Evolutionary conservation across 2,888 invertebrate genomes (phyloP).

Genomic region (Junonia oenone): DNA sequence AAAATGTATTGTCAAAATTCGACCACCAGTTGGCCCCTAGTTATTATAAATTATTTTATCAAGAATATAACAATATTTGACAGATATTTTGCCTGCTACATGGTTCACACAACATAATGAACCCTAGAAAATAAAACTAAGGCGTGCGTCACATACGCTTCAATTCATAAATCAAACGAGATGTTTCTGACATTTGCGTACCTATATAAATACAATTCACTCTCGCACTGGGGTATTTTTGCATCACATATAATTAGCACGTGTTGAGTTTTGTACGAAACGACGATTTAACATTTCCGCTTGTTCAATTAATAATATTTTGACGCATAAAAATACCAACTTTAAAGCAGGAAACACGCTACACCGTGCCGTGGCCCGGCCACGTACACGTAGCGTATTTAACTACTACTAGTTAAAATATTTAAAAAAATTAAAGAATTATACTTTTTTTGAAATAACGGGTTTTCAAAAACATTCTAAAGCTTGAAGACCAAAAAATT

Average conservation of each 20-base stretch:
- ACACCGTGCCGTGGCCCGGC: no score
- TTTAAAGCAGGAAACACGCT: no score
- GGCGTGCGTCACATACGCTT: constrained; percentile 20
- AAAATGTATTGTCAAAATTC: no score
- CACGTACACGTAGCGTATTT: no score
- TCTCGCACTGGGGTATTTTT: constrained; percentile 11
- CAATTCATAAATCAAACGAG: constrained; percentile 23
- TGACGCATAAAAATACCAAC: neutral
- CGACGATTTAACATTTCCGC: constrained; percentile 1
- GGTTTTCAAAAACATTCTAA: no score
- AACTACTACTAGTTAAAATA: no score
- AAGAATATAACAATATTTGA: no score
- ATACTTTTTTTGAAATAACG: no score
- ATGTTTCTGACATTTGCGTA: constrained; percentile 21
- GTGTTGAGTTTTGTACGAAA: constrained; percentile 1
- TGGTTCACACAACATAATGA: neutral
- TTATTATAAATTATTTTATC: no score
- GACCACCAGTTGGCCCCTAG: no score
- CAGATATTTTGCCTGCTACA: neutral
- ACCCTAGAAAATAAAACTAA: constrained; percentile 16
- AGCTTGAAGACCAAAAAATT: no score
- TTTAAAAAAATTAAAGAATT: no score
- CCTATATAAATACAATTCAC: constrained; percentile 21
- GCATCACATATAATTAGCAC: constrained; percentile 17
- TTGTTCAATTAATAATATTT: neutral